phyloP scores from a whole-genome alignment of 2,113 vertebrate genomes.

The Microtus richardsoni region DNA sequence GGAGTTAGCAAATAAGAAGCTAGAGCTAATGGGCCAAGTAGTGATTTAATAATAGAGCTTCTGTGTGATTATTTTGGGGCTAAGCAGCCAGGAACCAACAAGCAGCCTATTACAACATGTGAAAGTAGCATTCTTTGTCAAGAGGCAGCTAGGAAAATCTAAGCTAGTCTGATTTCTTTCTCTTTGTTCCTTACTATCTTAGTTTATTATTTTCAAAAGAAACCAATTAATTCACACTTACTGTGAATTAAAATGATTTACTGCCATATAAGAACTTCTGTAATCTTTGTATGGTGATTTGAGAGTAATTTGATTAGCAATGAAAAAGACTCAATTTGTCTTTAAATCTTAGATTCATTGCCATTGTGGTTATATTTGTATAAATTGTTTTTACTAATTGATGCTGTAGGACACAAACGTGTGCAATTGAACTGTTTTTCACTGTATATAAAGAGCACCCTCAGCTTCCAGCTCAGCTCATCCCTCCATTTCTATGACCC shows the following conservation, averaged over 20 bases:
- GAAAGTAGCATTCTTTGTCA: background rate
- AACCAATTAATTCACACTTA: background rate
- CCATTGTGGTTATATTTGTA: conserved; percentile 7
- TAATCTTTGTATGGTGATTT: conserved; percentile 20
- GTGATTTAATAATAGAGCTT: too few relatives aligned
- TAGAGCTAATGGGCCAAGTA: too few relatives aligned
- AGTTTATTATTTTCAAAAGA: background rate
- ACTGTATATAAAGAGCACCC: conserved; percentile 67
- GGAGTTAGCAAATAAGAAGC: too few relatives aligned
- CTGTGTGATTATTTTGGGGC: too few relatives aligned
- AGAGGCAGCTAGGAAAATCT: background rate
- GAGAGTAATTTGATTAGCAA: conserved; percentile 39
- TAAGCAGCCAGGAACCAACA: too few relatives aligned
- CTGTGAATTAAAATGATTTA: background rate
- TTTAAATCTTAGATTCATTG: conserved; percentile 76
- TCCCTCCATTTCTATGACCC: conserved; percentile 72
- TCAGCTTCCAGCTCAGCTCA: conserved; percentile 69
- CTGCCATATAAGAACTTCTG: background rate
- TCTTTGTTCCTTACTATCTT: background rate
- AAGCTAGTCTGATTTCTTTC: background rate
- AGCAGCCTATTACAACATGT: too few relatives aligned
- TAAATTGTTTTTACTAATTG: conserved; percentile 74
- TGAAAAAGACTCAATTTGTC: conserved; percentile 65
- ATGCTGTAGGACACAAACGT: conserved; percentile 68
- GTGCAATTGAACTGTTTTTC: conserved; percentile 80